Conservation (phyloP, 2,888 invertebrate species). For the Pristionchus mayeri region DNA sequence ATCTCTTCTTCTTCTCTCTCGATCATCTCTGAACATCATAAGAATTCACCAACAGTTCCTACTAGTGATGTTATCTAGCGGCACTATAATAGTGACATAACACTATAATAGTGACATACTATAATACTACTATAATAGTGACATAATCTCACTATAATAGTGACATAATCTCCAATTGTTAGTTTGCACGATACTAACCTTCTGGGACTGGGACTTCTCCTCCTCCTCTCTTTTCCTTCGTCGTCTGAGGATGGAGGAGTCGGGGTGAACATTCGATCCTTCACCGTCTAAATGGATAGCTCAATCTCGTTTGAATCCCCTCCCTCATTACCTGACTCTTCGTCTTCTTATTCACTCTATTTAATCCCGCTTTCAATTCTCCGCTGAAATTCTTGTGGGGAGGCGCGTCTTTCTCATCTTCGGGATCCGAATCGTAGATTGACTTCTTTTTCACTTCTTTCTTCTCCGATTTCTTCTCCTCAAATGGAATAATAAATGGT, state of each 20-base stretch:
- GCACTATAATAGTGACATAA: too few species aligned
- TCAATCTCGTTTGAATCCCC: background rate
- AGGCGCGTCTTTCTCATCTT: constrained; percentile 38
- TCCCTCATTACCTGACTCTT: constrained; percentile 46
- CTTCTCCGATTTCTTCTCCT: constrained; percentile 36
- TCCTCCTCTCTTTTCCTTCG: constrained; percentile 50
- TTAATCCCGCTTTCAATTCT: constrained; percentile 64
- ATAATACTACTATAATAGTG: too few species aligned
- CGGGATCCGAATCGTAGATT: constrained; percentile 49
- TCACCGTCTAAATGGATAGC: constrained; percentile 36
- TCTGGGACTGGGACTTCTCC: constrained; percentile 36
- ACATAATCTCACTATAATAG: too few species aligned
- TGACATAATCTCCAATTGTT: too few species aligned
- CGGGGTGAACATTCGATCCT: constrained; percentile 63
- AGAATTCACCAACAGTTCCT: too few species aligned
- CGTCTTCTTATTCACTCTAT: constrained; percentile 51
- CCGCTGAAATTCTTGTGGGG: constrained; percentile 60
- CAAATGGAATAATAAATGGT: background rate
- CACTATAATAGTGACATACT: too few species aligned
- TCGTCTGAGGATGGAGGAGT: constrained; percentile 61
- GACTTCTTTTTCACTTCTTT: constrained; percentile 47
- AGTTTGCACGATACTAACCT: background rate
- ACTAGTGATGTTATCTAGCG: too few species aligned
- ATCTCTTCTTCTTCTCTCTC: constrained; percentile 40
- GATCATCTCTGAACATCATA: background rate